Evolutionary conservation across 2,113 vertebrate genomes (phyloP), one percentile per base, ranked within the genome.

Genomic region (Hystrix brachyura): DNA sequence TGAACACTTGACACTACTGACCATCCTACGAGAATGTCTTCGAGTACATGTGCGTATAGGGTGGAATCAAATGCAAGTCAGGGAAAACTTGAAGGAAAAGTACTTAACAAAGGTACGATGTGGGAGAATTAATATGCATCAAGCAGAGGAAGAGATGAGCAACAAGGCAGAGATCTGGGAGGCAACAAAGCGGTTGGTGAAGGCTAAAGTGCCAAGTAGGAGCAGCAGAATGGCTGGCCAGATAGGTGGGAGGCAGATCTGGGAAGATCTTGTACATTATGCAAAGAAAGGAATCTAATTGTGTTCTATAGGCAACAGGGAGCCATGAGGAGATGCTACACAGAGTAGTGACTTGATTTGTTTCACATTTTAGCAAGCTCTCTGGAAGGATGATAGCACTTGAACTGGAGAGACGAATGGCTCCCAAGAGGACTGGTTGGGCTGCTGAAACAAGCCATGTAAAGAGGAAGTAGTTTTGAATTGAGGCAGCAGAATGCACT

Each of bases 351-450:
- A 18, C 46, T 53, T 48, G 27, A 65, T 60, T 46, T 13, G 43
- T 65, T 96, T 92, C 59, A 59, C 29, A 60, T 67, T 64, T 87
- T 48, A 76, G 80, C 60, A 94, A 85, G 51, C 9, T 91, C 23
- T 81, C 11, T 81, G 62, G 57, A 84, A 67, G 43, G 3, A 1
- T 38, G 74, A 38, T 25, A 18, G 15, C 21, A 23, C 9, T 17
- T 51, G 53, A 18, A 55, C n/a, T 65, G 38, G 79, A 82, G 43
- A 93, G 59, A 89, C 43, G 27, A 60, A 38, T n/a, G 3, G 48
- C 38, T 4, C 14, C 51, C 53, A 21, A 48, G 51, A 64, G n/a
- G 19, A 11, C 25, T 21, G 46, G 9, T 82, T 13, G 32, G 25
- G 18, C 53, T 60, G 5, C 19, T 69, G 27, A 53, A 87, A 76